These are phyloP conservation scores for Thyatira batis DNA, from an alignment of 2,888 invertebrate genomes.

Conservation along the genomic window DNA sequence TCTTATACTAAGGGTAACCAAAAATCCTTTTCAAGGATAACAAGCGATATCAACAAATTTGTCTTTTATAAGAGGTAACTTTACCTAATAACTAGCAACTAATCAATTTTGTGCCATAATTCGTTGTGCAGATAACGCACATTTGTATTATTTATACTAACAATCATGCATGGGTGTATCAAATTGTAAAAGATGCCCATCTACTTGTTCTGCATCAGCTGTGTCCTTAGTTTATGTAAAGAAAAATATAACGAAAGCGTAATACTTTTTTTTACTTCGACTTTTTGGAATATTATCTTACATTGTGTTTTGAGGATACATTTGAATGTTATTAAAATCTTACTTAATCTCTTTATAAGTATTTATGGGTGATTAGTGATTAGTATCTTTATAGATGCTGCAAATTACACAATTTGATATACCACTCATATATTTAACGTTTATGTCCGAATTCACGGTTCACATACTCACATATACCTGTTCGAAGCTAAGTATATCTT, in stretches of 20 bases:
- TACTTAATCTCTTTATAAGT: too few species aligned
- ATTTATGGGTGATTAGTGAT: not conserved
- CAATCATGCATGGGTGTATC: constrained; percentile 23
- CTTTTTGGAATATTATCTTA: too few species aligned
- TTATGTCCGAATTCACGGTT: constrained; percentile 50
- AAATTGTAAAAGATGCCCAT: too few species aligned
- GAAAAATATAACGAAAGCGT: too few species aligned
- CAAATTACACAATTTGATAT: constrained; percentile 35
- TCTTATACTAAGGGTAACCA: constrained; percentile 66
- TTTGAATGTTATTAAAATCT: too few species aligned
- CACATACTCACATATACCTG: constrained; percentile 37
- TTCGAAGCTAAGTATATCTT: constrained; percentile 54
- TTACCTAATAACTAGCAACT: constrained; percentile 62
- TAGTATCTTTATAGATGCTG: constrained; percentile 6
- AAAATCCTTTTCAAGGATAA: constrained; percentile 79
- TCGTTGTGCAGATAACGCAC: constrained; percentile 63
- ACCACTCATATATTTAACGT: constrained; percentile 28
- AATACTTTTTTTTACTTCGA: too few species aligned
- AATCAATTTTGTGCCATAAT: constrained; percentile 59
- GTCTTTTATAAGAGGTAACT: constrained; percentile 72
- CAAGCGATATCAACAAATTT: constrained; percentile 71
- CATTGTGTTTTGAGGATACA: too few species aligned
- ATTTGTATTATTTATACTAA: constrained; percentile 28
- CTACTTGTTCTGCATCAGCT: too few species aligned
- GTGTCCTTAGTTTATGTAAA: too few species aligned